Base-by-base conservation (phyloP, 2,797 vertebrate genomes). In the Acrossocheilus fasciatus region DNA sequence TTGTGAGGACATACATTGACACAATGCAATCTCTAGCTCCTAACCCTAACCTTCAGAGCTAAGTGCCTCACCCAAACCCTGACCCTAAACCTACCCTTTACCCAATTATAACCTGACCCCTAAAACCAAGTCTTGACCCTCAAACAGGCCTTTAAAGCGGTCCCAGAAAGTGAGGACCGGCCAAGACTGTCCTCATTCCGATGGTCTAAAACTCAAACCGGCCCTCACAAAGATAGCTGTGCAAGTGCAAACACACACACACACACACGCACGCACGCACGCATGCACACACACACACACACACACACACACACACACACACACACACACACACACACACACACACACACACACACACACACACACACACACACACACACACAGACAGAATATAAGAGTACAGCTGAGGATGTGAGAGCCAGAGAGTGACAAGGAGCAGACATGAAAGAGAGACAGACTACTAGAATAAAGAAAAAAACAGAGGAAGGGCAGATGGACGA, bases 371-470 rank as follows among this genome's bases (percentile, higher is more conserved):
- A 83, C 81, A 57, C 81, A 81, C 41, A 45, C 79, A 86, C 81
- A 72, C 70, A 86, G 8, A 70, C 2, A 80, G 45, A 86, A 87
- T 84, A 81, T 15, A 36, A 59, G 30, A 88, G 66, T 57, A 89
- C 81, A 88, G 68, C 81, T 87, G 83, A 79, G 64, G 64, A 64
- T 74, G 50, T 75, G 73, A 59, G 62, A 85, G 57, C 52, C 81
- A 79, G 85, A 87, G 70, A 80, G 43, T 47, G 85, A 87, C 82
- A 74, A 57, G 41, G 45, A 82, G 54, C 86, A 86, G 78, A 86
- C 82, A 85, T 83, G 66, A 84, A 83, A 86, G 84, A 81, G n/a
- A 88, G 17, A 88, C 30, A 72, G 64, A 77, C 23, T 52, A 54
- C 41, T 75, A 84, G 47, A 80, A 66, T 66, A 68, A 70, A 84